Base-by-base conservation (phyloP, 2,888 invertebrate species). In the Phengaris arion region DNA sequence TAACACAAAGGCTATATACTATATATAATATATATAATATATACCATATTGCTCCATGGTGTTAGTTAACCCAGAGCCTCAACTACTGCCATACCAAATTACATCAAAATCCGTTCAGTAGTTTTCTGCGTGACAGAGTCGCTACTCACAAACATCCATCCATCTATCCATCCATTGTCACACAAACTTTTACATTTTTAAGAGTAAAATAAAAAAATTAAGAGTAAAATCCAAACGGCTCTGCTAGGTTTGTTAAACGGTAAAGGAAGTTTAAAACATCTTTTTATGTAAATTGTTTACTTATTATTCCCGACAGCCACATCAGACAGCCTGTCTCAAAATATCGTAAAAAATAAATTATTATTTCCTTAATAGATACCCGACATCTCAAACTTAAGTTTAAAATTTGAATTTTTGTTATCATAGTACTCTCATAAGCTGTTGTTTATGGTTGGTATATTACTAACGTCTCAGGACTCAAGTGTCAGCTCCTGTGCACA, bases 361-460 rank as follows among this genome's bases (percentile, higher is more conserved):
- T 15, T 57, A 57, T 57, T 57, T 57, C 57, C 57, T n/a, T 15
- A 57, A 57, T 7, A 57, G 6, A 15, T n/a, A 15, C 35, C 35
- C 4, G 35, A 35, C 35, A 35, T 35, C 35, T 22, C 2, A 59
- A 22, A 59, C 6, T 35, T 48, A 59, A 59, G 15, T 59, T 59
- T 15, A 57, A 48, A 48, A 59, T 22, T 22, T 22, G 22, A 5
- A 9, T 59, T n/a, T 9, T 15, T 22, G 10, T 59, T 22, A 9
- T 59, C 9, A 15, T 15, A 9, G 55, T 9, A 22, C 59, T 59
- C 48, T 48, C 48, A 6, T 15, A 59, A 9, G 59, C 10, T 59
- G 8, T 59, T 22, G 57, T 59, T 59, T 72, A 54, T 72, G 72
- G 72, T 72, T 22, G 48, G 64, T 64, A 64, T 22, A 22, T 64